Evolutionary conservation across 1,140 invertebrate genomes (phyloP), one percentile per base, ranked within the genome.

Genomic region (Chionoecetes opilio): DNA sequence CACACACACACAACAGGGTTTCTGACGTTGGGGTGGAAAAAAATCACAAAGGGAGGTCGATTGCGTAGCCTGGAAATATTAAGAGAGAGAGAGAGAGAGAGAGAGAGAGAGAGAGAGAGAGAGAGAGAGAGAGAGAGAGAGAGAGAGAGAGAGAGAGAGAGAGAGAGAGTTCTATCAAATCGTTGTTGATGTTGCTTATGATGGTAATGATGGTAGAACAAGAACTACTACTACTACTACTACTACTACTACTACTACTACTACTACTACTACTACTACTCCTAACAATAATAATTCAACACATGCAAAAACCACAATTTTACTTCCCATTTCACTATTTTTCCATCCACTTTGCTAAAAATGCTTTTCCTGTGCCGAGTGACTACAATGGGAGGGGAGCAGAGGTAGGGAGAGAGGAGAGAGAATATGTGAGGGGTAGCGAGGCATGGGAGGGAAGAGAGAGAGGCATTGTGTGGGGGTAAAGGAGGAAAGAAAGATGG

Each of bases 91-190:
- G 46, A 53, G 46, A 53, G 46, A 53, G 46, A 53, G 46, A 53
- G 46, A 53, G 46, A 53, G 46, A 53, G 46, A 53, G 46, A 53
- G 46, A 53, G 46, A 53, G 46, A 53, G 46, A 53, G 46, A 53
- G 46, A 53, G 46, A 53, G 46, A 53, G 29, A 35, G 82, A 85
- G 34, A 85, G 29, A 32, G 82, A 85, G 82, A 85, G 82, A 85
- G 82, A 85, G 82, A 85, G 82, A 85, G 82, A 85, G 82, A 85
- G 82, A 85, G 14, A 21, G 2, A 85, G 82, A 85, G 82, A 85
- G 63, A 75, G 63, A 75, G 63, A 75, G 63, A 75, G 63, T n/a
- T 17, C 26, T n/a, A 21, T 75, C 1, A 75, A 75, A n/a, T 75
- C 21, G n/a, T 75, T 75, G 63, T n/a, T 75, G 63, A 26, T 75